Percentiles rank a stretch among this genome's conserved stretches.
These are phyloP conservation scores for Cyrtodaria siliqua DNA, from an alignment of 2,888 invertebrate genomes.

Conservation along the genomic window DNA sequence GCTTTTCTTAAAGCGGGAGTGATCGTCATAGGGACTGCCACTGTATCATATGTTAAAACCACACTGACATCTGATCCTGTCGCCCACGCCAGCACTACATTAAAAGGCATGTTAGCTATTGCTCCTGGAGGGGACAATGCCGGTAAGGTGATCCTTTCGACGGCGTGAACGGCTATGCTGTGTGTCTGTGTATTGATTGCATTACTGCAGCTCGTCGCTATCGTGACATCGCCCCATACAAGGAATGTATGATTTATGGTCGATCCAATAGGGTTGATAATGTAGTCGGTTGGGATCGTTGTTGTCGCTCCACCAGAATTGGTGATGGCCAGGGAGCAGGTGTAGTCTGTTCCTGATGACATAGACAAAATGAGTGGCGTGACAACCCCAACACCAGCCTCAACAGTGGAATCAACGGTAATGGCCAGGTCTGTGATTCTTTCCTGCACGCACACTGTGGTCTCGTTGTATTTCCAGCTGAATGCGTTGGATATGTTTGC, in stretches of 20 bases:
- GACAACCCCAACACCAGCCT: conserved; percentile 33
- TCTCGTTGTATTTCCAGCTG: conserved; percentile 72
- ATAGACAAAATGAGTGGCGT: conserved; percentile 60
- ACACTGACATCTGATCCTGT: conserved; percentile 67
- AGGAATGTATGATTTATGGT: conserved; percentile 59
- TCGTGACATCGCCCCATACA: conserved; percentile 52
- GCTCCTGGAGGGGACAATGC: conserved; percentile 68
- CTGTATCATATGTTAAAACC: conserved; percentile 59
- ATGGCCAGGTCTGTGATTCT: conserved; percentile 66
- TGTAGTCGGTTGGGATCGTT: conserved; percentile 18
- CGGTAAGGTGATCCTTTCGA: conserved; percentile 74
- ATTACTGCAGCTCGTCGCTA: conserved; percentile 71
- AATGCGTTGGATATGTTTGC: conserved; percentile 73
- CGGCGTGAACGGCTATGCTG: conserved; percentile 49
- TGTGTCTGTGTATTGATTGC: conserved; percentile 49
- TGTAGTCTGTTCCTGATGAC: conserved; percentile 76
- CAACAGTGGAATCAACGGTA: conserved; percentile 10
- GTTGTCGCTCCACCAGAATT: conserved; percentile 59
- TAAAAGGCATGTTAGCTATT: conserved; percentile 45
- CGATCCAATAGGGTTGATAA: conserved; percentile 31
- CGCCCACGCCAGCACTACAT: conserved; percentile 59
- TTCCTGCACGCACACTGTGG: conserved; percentile 73
- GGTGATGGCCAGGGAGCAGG: conserved; percentile 68
- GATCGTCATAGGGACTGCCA: conserved; percentile 28
- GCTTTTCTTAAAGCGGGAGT: conserved; percentile 11